A percentile compares a stretch with the other conserved stretches of the same genome.
Evolutionary conservation across 1,140 invertebrate genomes (phyloP).

Genomic region (Micrasema longulum): DNA sequence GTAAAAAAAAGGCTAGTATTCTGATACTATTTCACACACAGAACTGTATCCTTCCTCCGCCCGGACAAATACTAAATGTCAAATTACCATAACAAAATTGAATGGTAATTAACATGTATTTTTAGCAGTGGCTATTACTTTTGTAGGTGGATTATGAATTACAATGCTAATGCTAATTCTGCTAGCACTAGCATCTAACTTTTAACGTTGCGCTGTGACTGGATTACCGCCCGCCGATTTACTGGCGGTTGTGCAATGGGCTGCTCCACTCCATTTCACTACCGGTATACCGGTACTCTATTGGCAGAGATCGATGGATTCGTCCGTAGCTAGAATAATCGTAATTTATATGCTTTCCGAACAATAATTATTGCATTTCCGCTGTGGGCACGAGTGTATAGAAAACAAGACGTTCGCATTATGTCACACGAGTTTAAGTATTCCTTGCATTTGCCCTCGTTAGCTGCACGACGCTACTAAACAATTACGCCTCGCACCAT

Average conservation of each 20-base stretch:
- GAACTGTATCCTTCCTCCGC: no score
- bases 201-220: constrained; percentile 12
- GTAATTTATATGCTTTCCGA: no score
- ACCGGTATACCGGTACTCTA: no score
- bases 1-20: no score
- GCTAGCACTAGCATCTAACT: no score
- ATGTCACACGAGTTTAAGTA: not conserved
- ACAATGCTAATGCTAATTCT: no score
- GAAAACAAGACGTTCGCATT: not conserved
- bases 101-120: no score
- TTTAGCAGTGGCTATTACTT: no score
- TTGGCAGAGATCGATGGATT: not conserved
- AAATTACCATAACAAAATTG: no score
- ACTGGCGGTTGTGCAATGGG: constrained; percentile 1
- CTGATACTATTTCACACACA: no score
- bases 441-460: not conserved
- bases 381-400: not conserved
- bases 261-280: not conserved
- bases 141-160: no score
- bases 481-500: not conserved
- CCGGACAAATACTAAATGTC: no score
- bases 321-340: not conserved
- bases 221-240: constrained; percentile 11
- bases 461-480: not conserved
- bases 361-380: not conserved